A percentile compares a stretch with the other conserved stretches of the same genome.
Evolutionary conservation across 2,797 vertebrate species (phyloP).

Genomic region (Arremon brunneinucha): DNA sequence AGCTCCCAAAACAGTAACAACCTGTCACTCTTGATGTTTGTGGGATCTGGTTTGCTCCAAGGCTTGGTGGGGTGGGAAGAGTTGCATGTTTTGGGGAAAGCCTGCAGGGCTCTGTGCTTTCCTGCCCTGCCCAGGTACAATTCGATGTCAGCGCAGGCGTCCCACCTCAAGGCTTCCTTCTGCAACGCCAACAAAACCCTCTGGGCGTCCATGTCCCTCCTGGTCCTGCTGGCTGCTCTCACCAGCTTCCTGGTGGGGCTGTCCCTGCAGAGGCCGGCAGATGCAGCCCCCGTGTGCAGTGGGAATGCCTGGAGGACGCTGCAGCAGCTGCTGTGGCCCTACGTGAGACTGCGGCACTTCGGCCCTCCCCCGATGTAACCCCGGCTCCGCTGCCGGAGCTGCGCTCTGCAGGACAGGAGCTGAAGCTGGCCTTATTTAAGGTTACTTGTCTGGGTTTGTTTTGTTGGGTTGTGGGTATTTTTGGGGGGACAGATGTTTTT

Average conservation of each 20-base stretch:
- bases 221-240: slow-evolving; percentile 83
- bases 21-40: not conserved
- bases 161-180: slow-evolving; percentile 65
- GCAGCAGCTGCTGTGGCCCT: slow-evolving; percentile 92
- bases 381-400: not conserved
- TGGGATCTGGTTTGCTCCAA: not conserved
- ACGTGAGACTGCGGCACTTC: slow-evolving; percentile 83
- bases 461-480: not conserved
- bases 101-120: not conserved
- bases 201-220: slow-evolving; percentile 80
- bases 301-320: slow-evolving; percentile 89
- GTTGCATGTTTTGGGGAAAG: not conserved
- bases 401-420: not conserved
- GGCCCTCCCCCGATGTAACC: slow-evolving; percentile 86
- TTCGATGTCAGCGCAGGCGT: slow-evolving; percentile 47
- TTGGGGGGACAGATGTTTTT: no score
- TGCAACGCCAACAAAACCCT: slow-evolving; percentile 74
- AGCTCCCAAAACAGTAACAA: not conserved
- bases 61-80: not conserved
- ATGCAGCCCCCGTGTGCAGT: slow-evolving; percentile 85
- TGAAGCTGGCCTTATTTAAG: not conserved
- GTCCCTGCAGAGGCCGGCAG: slow-evolving; percentile 86
- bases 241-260: slow-evolving; percentile 84
- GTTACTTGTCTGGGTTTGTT: not conserved
- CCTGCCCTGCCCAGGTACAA: slow-evolving; percentile 50